These are phyloP conservation scores for Chloroclysta siterata DNA, from an alignment of 2,888 invertebrate species.

Conservation along the genomic window DNA sequence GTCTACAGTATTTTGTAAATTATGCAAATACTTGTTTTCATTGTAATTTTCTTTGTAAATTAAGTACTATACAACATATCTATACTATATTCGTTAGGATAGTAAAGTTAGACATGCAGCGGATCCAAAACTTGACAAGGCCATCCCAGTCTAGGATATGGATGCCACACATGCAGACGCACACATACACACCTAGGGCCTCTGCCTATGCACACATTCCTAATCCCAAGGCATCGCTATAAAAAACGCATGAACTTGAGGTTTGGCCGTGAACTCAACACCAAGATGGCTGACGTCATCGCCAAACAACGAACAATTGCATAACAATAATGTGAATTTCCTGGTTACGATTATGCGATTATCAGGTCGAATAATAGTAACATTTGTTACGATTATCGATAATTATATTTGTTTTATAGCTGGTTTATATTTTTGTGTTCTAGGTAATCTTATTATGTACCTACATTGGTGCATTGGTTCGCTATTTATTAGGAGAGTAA, in stretches of 20 bases:
- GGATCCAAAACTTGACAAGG: not conserved
- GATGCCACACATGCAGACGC: slow-evolving; percentile 34
- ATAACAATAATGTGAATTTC: slow-evolving; percentile 66
- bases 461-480: too few relatives aligned
- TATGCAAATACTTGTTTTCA: too few relatives aligned
- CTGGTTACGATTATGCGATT: slow-evolving; percentile 37
- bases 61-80: too few relatives aligned
- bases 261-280: slow-evolving; percentile 66
- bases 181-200: slow-evolving; percentile 42
- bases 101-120: not conserved
- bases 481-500: too few relatives aligned
- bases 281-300: slow-evolving; percentile 68
- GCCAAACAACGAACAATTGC: slow-evolving; percentile 73
- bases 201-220: slow-evolving; percentile 41
- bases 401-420: too few relatives aligned
- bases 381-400: too few relatives aligned
- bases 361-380: slow-evolving; percentile 22
- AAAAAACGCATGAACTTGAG: slow-evolving; percentile 67
- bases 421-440: not conserved
- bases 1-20: too few relatives aligned
- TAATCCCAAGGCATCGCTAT: slow-evolving; percentile 43
- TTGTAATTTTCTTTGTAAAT: too few relatives aligned
- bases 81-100: too few relatives aligned
- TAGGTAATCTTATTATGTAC: not conserved
- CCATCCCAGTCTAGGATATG: slow-evolving; percentile 7